A percentile compares a stretch with the other conserved stretches of the same genome.
Conservation (phyloP, 2,113 vertebrate species). For the Takifugu flavidus region DNA sequence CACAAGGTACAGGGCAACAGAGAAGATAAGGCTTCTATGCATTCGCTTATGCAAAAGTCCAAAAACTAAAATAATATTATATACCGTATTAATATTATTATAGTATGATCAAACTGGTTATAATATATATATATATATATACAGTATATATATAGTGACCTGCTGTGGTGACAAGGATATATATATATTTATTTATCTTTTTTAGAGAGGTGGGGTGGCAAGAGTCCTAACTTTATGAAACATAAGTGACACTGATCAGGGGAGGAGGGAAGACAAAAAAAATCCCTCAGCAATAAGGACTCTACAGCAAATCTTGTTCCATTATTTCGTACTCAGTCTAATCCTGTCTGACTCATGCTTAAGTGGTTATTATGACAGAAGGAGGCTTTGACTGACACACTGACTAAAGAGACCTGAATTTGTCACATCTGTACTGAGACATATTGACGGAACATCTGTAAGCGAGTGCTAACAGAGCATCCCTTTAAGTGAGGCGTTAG, state of each 20-base stretch:
- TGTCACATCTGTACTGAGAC: slow-evolving; percentile 4
- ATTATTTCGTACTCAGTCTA: slow-evolving; percentile 36
- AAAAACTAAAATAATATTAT: too few relatives aligned
- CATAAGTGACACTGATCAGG: slow-evolving; percentile 38
- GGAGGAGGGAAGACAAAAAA: slow-evolving; percentile 17
- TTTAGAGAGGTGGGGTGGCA: slow-evolving; percentile 19
- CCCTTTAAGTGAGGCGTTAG: slow-evolving; percentile 11
- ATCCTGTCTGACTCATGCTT: slow-evolving; percentile 20
- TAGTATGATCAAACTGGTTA: too few relatives aligned
- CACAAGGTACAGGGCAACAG: slow-evolving; percentile 15
- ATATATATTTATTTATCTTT: not conserved
- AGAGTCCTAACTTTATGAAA: slow-evolving; percentile 39
- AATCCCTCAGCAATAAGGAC: slow-evolving; percentile 25
- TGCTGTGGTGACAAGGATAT: too few relatives aligned
- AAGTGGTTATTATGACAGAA: slow-evolving; percentile 34
- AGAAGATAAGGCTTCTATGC: not conserved
- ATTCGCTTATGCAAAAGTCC: too few relatives aligned
- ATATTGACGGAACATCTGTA: slow-evolving; percentile 9
- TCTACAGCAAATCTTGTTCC: slow-evolving; percentile 38
- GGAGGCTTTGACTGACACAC: too few relatives aligned
- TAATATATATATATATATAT: too few relatives aligned
- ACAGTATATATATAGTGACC: too few relatives aligned
- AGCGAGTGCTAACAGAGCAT: not conserved
- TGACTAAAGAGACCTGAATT: too few relatives aligned
- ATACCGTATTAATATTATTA: too few relatives aligned